Evolutionary conservation across 2,797 vertebrate species (phyloP).

Genomic region (Cuniculus paca): DNA sequence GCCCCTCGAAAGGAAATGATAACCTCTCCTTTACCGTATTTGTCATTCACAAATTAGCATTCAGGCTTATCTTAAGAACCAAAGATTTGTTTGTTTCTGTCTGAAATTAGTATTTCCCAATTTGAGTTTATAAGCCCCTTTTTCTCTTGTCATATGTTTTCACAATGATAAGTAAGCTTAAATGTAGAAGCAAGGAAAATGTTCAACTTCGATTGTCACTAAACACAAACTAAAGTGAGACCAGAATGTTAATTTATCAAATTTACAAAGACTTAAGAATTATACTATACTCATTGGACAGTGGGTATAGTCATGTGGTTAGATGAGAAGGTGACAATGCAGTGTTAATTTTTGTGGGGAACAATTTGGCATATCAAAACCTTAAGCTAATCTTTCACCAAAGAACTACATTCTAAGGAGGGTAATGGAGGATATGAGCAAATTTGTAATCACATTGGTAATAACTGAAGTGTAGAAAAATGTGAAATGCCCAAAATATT

Average conservation of each 20-base stretch:
- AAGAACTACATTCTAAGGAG: slow-evolving; percentile 6
- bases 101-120: slow-evolving; percentile 22
- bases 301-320: neutral
- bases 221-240: slow-evolving; percentile 36
- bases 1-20: neutral
- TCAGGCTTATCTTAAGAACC: neutral
- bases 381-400: neutral
- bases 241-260: neutral
- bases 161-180: neutral
- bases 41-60: neutral
- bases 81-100: neutral
- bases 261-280: neutral
- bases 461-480: slow-evolving; percentile 2
- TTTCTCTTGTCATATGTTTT: slow-evolving; percentile 1
- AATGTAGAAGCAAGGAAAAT: neutral
- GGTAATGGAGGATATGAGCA: neutral
- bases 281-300: neutral
- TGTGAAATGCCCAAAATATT: neutral
- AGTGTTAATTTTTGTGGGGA: neutral
- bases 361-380: neutral
- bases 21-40: neutral
- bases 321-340: neutral
- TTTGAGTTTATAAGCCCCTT: neutral
- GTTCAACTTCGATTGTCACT: neutral
- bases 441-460: neutral